Evolutionary conservation across 2,888 invertebrate genomes (phyloP).

Genomic region (Auanema freiburgensis): DNA sequence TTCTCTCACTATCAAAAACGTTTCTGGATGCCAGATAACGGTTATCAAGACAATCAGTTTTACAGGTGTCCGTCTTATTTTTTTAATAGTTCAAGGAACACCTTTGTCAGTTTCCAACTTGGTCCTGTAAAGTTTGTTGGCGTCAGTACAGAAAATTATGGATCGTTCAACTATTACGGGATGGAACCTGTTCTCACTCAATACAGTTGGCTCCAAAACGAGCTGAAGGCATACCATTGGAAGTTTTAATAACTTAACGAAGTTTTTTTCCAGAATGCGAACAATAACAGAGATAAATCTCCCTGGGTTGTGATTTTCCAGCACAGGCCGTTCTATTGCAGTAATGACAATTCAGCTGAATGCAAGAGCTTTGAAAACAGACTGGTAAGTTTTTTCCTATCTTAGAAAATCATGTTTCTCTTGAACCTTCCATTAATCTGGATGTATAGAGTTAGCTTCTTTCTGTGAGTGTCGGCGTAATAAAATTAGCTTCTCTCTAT

Average conservation of each 20-base stretch:
- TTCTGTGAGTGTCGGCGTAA: neutral
- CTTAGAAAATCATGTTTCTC: neutral
- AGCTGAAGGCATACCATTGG: conserved; percentile 43
- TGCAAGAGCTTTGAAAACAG: conserved; percentile 65
- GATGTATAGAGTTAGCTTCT: neutral
- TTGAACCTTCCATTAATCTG: conserved; percentile 35
- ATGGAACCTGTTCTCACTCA: conserved; percentile 71
- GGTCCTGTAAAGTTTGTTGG: conserved; percentile 90
- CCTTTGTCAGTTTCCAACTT: conserved; percentile 79
- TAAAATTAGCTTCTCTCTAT: conserved; percentile 3
- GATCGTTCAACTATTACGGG: conserved; percentile 85
- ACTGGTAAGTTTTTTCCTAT: conserved; percentile 76
- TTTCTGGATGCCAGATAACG: conserved; percentile 83
- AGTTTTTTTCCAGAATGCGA: conserved; percentile 41
- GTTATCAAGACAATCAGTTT: conserved; percentile 63
- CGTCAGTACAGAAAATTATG: conserved; percentile 87
- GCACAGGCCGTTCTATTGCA: conserved; percentile 89
- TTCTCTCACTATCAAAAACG: conserved; percentile 89
- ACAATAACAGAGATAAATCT: conserved; percentile 73
- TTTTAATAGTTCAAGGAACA: conserved; percentile 16
- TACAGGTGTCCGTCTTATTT: conserved; percentile 58
- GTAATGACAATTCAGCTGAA: conserved; percentile 67
- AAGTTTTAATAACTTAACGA: neutral
- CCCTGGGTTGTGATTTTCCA: conserved; percentile 86
- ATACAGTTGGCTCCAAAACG: conserved; percentile 58